Conservation (phyloP, 23 tunicate species). For the Aplidium turbinatum region DNA sequence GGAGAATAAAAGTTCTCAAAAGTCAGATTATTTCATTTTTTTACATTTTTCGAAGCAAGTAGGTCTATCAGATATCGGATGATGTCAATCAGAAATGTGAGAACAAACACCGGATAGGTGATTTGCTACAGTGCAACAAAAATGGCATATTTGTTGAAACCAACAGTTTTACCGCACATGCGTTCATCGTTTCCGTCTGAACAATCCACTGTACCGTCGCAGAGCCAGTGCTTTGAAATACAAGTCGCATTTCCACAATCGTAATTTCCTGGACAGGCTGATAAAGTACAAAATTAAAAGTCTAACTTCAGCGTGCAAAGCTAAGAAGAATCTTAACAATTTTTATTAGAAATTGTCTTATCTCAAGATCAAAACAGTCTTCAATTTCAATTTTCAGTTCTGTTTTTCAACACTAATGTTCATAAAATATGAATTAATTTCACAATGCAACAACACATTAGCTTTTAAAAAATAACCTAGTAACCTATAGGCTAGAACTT, state of each 20-base stretch:
- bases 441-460: not conserved
- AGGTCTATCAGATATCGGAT: too few relatives aligned
- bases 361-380: not conserved
- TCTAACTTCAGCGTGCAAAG: too few relatives aligned
- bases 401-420: not conserved
- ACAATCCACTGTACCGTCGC: slow-evolving; percentile 46
- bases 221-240: slow-evolving; percentile 2
- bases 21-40: too few relatives aligned
- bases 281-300: too few relatives aligned
- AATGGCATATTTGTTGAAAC: not conserved
- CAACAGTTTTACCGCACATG: slow-evolving; percentile 9
- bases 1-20: too few relatives aligned
- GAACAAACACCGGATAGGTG: too few relatives aligned
- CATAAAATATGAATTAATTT: not conserved
- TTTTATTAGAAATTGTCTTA: too few relatives aligned
- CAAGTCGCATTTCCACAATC: slow-evolving; percentile 41
- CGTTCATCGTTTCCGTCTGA: slow-evolving; percentile 29
- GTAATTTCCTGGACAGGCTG: slow-evolving; percentile 27
- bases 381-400: not conserved
- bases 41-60: too few relatives aligned
- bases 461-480: not conserved
- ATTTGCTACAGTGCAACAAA: too few relatives aligned
- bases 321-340: too few relatives aligned
- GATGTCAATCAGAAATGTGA: too few relatives aligned
- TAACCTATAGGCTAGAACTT: too few relatives aligned